Base-by-base conservation (phyloP, 2,888 invertebrate genomes). In the Frankliniella fusca region DNA sequence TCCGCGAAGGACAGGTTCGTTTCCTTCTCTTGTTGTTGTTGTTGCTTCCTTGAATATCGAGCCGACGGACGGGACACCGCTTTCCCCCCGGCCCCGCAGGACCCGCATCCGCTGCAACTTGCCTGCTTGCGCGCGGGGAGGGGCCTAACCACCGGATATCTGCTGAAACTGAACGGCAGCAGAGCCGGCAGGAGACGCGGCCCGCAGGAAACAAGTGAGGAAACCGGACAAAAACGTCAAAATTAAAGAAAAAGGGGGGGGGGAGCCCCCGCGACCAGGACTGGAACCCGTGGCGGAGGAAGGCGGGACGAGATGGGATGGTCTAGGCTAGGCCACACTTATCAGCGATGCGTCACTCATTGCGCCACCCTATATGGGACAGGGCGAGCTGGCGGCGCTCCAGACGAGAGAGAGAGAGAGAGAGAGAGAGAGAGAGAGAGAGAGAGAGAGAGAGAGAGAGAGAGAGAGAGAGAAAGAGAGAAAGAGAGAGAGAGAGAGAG, bases 331-430 rank as follows among this genome's bases (percentile, higher is more conserved):
- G 38, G 38, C 38, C 38, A 12, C 54, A 18, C 54, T 54, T 54
- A 54, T 54, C 54, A 54, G 54, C 54, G 54, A 85, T 84, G 83
- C 84, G 85, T 85, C 84, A 85, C 85, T 85, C 85, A 85, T 85
- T 85, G 85, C 85, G 83, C 83, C 83, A 81, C 80, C 61, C 15
- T 27, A 48, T 76, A 48, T 80, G 65, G 65, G 20, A 65, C 65
- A 65, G 18, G 65, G 9, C 20, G 65, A 18, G 65, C n/a, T 65
- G 65, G 65, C 65, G 8, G n/a, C 18, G 20, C 65, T 65, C 65
- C 65, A 65, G 65, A 65, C 7, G 10, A 9, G 15, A 11, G 50
- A 50, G 50, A 50, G 50, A 50, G 80, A 18, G 54, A 54, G 54
- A 54, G 15, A 18, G 54, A 54, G 15, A 18, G 80, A 18, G 54